Percentiles rank a stretch among this genome's conserved stretches.
These are phyloP conservation scores for Botia kubotai DNA, from an alignment of 2,797 vertebrate genomes.

Conservation along the genomic window DNA sequence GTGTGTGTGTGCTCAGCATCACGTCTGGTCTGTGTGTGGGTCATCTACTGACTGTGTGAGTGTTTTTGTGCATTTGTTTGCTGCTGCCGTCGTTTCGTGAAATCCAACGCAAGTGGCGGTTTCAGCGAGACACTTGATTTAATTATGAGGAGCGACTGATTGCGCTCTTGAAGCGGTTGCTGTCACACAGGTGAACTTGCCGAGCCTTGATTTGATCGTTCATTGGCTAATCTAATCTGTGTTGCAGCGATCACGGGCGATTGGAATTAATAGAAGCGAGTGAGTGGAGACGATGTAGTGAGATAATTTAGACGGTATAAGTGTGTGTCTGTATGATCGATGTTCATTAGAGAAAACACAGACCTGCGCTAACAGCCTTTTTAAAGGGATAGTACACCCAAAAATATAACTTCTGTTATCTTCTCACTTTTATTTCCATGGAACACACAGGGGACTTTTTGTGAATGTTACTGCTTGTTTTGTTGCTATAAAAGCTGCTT, in stretches of 20 bases:
- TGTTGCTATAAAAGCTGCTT: no score
- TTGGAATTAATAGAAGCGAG: conserved; percentile 70
- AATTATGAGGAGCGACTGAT: conserved; percentile 76
- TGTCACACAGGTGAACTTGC: conserved; percentile 67
- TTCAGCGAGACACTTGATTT: conserved; percentile 65
- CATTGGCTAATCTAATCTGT: conserved; percentile 72
- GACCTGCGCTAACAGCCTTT: neutral
- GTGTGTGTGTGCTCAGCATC: conserved; percentile 33
- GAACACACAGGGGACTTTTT: neutral
- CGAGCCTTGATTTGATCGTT: conserved; percentile 74
- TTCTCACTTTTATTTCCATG: neutral
- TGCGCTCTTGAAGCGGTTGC: conserved; percentile 71
- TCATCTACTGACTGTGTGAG: conserved; percentile 23
- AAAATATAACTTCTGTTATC: neutral
- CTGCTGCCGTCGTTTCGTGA: conserved; percentile 63
- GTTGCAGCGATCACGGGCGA: conserved; percentile 65
- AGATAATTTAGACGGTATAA: neutral
- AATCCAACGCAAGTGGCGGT: conserved; percentile 48
- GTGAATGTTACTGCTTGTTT: no score
- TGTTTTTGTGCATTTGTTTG: conserved; percentile 57
- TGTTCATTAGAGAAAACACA: conserved; percentile 49
- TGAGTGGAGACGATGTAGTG: conserved; percentile 31
- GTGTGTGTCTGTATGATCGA: conserved; percentile 54
- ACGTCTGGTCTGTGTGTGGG: conserved; percentile 16
- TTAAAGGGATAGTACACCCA: neutral